A percentile compares a stretch with the other conserved stretches of the same genome.
Evolutionary conservation across 64 coral and sea anemone genomes (phyloP).

Genomic region (Acropora tenuis): DNA sequence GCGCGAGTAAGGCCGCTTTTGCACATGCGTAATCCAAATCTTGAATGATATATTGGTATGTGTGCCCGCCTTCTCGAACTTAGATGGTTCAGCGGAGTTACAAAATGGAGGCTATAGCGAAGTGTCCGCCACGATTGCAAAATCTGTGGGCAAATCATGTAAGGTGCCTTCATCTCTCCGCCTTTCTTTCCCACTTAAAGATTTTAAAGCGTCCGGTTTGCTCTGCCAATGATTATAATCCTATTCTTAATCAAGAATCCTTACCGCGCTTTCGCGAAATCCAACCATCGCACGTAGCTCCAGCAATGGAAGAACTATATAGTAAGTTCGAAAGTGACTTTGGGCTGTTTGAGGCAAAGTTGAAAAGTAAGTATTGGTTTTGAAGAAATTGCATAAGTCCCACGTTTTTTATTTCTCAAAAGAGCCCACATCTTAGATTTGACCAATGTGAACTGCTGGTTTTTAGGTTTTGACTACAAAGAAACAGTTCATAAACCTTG

Average conservation of each 20-base stretch:
- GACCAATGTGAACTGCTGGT: no score
- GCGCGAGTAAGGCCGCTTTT: no score
- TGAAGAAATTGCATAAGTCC: background rate
- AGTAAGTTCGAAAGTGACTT: slow-evolving; percentile 67
- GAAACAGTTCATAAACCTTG: slow-evolving; percentile 38
- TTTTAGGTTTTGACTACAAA: slow-evolving; percentile 28
- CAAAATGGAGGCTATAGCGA: slow-evolving; percentile 71
- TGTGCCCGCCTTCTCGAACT: no score
- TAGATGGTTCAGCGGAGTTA: slow-evolving; percentile 28
- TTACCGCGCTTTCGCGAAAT: slow-evolving; percentile 73
- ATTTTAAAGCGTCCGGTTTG: slow-evolving; percentile 75
- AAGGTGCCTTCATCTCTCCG: slow-evolving; percentile 83
- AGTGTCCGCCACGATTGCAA: slow-evolving; percentile 23
- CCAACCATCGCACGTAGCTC: slow-evolving; percentile 63
- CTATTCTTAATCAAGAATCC: slow-evolving; percentile 67
- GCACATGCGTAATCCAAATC: no score
- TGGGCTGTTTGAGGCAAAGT: slow-evolving; percentile 64
- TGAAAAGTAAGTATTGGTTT: slow-evolving; percentile 45
- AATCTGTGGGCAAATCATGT: slow-evolving; percentile 69
- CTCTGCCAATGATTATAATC: slow-evolving; percentile 75
- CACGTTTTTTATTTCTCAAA: no score
- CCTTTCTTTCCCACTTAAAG: slow-evolving; percentile 72
- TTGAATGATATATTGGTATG: no score
- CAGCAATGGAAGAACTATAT: slow-evolving; percentile 37
- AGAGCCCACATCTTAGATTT: no score